Conservation (phyloP, 2,888 invertebrate genomes). For the Muschampia plurimacula region DNA sequence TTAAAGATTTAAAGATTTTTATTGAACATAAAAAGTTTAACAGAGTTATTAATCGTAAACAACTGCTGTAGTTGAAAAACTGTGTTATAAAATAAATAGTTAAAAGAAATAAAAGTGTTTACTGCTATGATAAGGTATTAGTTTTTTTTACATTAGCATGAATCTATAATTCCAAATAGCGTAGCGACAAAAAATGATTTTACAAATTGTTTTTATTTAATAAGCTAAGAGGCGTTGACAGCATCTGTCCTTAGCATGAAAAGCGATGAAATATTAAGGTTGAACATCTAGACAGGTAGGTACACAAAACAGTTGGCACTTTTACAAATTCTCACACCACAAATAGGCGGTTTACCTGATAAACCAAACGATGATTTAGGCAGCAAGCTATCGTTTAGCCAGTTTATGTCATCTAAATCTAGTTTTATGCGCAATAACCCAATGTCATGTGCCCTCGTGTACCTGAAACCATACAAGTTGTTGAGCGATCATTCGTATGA, state of each 20-base stretch:
- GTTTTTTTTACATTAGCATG: too few species aligned
- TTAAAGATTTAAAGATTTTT: too few species aligned
- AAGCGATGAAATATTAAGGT: constrained; percentile 17
- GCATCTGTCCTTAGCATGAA: constrained; percentile 2
- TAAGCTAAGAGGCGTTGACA: not conserved
- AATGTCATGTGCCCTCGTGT: constrained; percentile 73
- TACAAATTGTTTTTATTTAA: not conserved
- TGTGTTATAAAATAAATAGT: too few species aligned
- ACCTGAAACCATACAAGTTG: constrained; percentile 63
- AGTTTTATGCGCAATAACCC: constrained; percentile 66
- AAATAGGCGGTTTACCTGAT: constrained; percentile 59
- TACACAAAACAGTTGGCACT: constrained; percentile 23
- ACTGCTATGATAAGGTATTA: too few species aligned
- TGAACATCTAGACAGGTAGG: not conserved
- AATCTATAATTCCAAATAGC: too few species aligned
- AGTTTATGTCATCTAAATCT: constrained; percentile 56
- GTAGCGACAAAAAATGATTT: not conserved
- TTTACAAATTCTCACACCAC: constrained; percentile 32
- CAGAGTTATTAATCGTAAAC: too few species aligned
- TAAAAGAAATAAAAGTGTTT: too few species aligned
- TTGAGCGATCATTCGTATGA: constrained; percentile 6
- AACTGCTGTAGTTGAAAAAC: too few species aligned
- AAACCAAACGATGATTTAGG: constrained; percentile 72
- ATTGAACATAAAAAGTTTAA: too few species aligned
- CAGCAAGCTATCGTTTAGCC: constrained; percentile 59